phyloP scores from a whole-genome alignment of 2,797 vertebrate genomes.

The Microcaecilia unicolor region DNA sequence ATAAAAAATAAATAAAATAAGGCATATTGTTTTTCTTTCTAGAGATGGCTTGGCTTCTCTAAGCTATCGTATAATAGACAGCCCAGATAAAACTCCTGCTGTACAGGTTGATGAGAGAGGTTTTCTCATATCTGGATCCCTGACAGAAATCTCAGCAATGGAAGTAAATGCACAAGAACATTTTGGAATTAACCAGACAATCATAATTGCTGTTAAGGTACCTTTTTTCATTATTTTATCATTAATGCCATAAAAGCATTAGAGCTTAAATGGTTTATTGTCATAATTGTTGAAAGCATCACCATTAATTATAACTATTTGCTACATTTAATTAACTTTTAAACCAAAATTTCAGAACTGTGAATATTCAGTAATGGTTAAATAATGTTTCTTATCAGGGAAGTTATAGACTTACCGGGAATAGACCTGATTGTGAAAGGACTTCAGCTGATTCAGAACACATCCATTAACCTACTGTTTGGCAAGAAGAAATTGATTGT shows the following conservation, averaged over 20 bases:
- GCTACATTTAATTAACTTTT: background rate
- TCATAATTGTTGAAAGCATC: background rate
- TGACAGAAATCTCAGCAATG: conserved; percentile 67
- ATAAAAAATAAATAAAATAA: too few species aligned
- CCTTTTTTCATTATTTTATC: background rate
- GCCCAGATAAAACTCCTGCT: conserved; percentile 56
- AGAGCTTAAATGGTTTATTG: background rate
- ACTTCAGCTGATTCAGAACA: too few species aligned
- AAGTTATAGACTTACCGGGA: too few species aligned
- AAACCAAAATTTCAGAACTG: background rate
- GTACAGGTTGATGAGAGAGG: conserved; percentile 76
- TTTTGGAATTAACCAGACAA: conserved; percentile 87
- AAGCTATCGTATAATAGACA: conserved; percentile 70
- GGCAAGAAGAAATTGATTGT: too few species aligned
- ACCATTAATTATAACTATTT: background rate
- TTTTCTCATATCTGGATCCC: conserved; percentile 66
- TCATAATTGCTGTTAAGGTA: conserved; percentile 80
- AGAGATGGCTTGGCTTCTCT: conserved; percentile 74
- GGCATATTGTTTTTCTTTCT: conserved; percentile 12
- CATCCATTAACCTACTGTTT: too few species aligned
- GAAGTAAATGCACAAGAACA: conserved; percentile 78
- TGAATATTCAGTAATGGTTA: background rate
- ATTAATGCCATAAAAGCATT: background rate
- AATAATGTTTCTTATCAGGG: background rate
- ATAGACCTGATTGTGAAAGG: too few species aligned